phyloP scores from a whole-genome alignment of 2,113 vertebrate species.

The Propithecus coquereli region DNA sequence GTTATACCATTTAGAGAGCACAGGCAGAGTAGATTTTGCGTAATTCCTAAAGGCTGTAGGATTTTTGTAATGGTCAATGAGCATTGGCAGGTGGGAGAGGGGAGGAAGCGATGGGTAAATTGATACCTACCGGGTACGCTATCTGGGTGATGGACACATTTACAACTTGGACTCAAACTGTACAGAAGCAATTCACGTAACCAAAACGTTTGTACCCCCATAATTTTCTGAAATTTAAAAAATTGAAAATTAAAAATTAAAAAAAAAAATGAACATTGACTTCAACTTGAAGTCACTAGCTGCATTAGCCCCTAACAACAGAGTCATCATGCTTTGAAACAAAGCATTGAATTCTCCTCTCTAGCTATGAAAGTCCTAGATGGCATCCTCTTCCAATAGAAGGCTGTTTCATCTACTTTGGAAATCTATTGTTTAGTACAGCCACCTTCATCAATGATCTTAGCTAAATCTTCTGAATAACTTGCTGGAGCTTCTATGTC shows the following conservation, averaged over 20 bases:
- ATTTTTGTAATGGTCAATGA: neutral
- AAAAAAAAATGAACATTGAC: neutral
- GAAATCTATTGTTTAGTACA: neutral
- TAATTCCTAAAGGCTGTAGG: neutral
- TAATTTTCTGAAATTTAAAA: too few relatives aligned
- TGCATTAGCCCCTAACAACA: neutral
- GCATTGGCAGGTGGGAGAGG: too few relatives aligned
- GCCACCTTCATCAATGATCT: neutral
- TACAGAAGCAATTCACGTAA: too few relatives aligned
- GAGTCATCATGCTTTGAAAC: neutral
- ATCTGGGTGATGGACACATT: too few relatives aligned
- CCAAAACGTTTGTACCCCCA: too few relatives aligned
- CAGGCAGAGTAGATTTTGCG: neutral
- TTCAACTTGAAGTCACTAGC: neutral
- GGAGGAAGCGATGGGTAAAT: too few relatives aligned
- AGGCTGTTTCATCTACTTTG: neutral
- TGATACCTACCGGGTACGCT: too few relatives aligned
- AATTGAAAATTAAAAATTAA: too few relatives aligned
- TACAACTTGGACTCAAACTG: too few relatives aligned
- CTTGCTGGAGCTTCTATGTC: neutral
- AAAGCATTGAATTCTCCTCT: neutral
- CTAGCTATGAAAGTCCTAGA: neutral
- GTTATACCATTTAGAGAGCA: neutral
- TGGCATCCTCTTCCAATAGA: neutral
- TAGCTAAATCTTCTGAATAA: neutral